Evolutionary conservation across 2,113 vertebrate species (phyloP).

Genomic region (Diglossa brunneiventris): DNA sequence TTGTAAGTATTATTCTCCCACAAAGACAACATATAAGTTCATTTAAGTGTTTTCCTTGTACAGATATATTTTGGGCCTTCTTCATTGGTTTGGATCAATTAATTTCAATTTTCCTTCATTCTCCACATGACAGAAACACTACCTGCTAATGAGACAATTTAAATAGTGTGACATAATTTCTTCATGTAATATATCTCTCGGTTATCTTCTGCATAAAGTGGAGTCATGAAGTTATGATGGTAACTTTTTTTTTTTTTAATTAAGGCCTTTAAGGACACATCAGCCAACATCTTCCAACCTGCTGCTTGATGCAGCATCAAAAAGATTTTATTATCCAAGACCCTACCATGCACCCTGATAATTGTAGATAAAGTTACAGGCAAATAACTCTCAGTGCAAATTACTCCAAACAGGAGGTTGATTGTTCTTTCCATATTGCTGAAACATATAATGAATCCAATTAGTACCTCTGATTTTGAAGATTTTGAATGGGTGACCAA

Average conservation of each 20-base stretch:
- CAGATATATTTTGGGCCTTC: neutral
- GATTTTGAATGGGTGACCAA: neutral
- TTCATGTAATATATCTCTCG: neutral
- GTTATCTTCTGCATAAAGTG: neutral
- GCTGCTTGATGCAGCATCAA: neutral
- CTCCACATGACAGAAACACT: neutral
- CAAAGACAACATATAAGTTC: neutral
- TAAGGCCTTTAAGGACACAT: neutral
- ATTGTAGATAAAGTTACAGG: neutral
- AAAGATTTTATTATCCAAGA: neutral
- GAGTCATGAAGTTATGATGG: neutral
- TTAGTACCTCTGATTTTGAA: neutral
- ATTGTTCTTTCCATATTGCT: neutral
- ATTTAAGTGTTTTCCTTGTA: neutral
- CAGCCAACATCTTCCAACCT: neutral
- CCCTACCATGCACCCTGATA: neutral
- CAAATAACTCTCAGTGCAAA: neutral
- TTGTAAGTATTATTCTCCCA: neutral
- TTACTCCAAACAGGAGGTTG: neutral
- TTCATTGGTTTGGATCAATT: neutral
- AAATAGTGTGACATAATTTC: neutral
- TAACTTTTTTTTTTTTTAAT: neutral
- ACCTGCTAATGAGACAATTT: neutral
- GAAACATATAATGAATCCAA: neutral
- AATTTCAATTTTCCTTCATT: neutral